These are phyloP conservation scores for Pyrgilauda ruficollis DNA, from an alignment of 2,113 vertebrate genomes.

Conservation along the genomic window DNA sequence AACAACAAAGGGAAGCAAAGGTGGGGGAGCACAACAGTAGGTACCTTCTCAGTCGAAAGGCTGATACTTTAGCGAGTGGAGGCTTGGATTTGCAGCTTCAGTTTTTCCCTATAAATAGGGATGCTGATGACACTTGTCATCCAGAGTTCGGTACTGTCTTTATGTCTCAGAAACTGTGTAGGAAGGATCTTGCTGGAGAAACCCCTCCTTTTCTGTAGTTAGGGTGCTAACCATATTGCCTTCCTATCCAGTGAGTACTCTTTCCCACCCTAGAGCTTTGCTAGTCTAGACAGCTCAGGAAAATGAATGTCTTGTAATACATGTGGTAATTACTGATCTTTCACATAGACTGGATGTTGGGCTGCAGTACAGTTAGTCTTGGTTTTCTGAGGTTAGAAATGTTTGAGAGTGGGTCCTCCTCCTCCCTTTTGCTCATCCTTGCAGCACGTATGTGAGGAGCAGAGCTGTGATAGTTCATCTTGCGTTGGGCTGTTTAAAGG, in stretches of 20 bases:
- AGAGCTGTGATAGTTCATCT: accelerated
- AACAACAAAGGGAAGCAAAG: background rate
- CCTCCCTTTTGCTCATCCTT: background rate
- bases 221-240: background rate
- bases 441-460: background rate
- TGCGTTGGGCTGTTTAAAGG: accelerated
- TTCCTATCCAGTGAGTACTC: background rate
- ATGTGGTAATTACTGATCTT: background rate
- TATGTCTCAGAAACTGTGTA: background rate
- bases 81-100: background rate
- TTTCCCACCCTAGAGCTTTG: background rate
- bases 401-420: background rate
- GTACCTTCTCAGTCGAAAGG: background rate
- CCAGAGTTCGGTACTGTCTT: background rate
- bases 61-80: background rate
- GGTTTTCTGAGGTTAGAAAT: background rate
- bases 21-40: background rate
- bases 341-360: background rate
- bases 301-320: background rate
- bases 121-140: background rate
- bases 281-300: constrained; percentile 14
- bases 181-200: background rate
- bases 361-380: background rate
- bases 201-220: background rate
- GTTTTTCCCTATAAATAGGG: background rate